Conservation (phyloP, 92 coral and sea anemone species). For the Phenganax subtilis region DNA sequence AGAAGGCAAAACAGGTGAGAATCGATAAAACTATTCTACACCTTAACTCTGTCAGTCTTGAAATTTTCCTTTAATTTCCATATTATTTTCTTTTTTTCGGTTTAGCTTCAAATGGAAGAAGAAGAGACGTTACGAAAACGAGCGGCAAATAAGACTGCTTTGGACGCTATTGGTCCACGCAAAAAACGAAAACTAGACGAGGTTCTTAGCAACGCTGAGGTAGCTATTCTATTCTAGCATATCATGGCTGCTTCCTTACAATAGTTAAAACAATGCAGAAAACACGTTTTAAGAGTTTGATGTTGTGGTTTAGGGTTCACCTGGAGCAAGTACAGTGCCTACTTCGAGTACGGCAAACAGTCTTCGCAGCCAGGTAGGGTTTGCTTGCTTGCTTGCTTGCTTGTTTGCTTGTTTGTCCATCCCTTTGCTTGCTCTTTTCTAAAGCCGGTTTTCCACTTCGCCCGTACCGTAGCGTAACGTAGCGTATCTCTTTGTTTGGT, state of each 20-base stretch:
- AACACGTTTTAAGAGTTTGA: neutral
- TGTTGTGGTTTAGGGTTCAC: conserved; percentile 34
- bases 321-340: neutral
- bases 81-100: neutral
- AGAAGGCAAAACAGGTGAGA: neutral
- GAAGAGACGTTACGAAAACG: conserved; percentile 90
- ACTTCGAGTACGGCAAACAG: conserved; percentile 6
- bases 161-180: conserved; percentile 96
- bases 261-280: neutral
- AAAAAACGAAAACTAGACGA: conserved; percentile 92
- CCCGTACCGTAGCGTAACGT: too few species aligned
- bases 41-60: too few species aligned
- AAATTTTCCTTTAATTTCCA: too few species aligned
- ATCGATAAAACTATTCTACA: too few species aligned
- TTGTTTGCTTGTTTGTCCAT: neutral
- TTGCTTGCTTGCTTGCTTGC: neutral
- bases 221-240: neutral
- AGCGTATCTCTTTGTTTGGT: too few species aligned
- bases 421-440: conserved; percentile 23
- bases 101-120: conserved; percentile 90
- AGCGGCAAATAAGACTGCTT: conserved; percentile 90
- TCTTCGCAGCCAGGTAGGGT: conserved; percentile 44
- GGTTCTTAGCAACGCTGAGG: conserved; percentile 43
- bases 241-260: neutral
- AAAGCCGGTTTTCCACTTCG: too few species aligned